These are phyloP conservation scores for Heterodera filipjevi DNA, from an alignment of 2,888 invertebrate genomes.

Conservation along the genomic window DNA sequence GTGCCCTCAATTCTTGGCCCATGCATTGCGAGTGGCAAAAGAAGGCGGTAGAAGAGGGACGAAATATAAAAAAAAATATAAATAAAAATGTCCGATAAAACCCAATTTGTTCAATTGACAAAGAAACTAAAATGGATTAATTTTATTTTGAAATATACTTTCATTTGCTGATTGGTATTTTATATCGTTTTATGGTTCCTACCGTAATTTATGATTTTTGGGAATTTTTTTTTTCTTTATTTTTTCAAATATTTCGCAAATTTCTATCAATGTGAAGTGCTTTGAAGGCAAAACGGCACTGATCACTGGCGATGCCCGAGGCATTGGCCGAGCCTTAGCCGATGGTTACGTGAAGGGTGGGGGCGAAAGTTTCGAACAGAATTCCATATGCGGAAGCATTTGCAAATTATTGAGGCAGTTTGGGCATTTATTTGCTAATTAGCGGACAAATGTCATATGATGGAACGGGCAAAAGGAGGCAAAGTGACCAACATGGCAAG, in stretches of 20 bases:
- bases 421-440: constrained; percentile 14
- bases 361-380: constrained; percentile 19
- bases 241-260: no score
- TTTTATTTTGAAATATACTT: neutral
- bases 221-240: no score
- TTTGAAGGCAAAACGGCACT: constrained; percentile 12
- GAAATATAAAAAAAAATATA: neutral
- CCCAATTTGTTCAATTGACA: no score
- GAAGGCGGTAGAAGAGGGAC: neutral
- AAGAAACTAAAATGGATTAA: no score
- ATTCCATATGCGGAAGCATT: constrained; percentile 4
- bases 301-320: constrained; percentile 31
- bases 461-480: neutral
- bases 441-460: constrained; percentile 7
- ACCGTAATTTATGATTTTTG: no score
- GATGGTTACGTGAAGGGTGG: constrained; percentile 24
- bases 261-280: neutral
- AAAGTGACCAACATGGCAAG: constrained; percentile 83
- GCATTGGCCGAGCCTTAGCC: constrained; percentile 28
- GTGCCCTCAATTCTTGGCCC: constrained; percentile 30
- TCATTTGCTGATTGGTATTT: neutral
- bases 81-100: neutral
- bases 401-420: neutral
- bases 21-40: constrained; percentile 20
- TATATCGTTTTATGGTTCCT: no score